Conservation (phyloP, 1,140 invertebrate genomes). For the Leptestheria dahalacensis region DNA sequence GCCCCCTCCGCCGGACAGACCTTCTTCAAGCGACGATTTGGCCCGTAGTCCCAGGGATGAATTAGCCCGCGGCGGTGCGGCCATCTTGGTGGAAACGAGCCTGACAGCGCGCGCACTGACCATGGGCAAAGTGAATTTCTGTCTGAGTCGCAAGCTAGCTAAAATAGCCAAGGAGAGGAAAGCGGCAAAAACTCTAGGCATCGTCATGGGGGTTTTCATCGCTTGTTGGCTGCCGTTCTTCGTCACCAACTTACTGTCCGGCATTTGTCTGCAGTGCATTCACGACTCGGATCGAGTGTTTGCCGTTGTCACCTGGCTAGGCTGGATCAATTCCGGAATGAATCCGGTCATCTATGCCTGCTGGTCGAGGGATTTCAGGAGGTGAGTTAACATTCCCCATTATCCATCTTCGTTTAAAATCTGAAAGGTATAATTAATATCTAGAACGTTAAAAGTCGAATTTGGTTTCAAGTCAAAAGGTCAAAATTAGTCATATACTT, state of each 20-base stretch:
- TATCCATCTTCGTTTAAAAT: too few species aligned
- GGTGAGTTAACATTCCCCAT: too few species aligned
- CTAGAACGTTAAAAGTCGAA: too few species aligned
- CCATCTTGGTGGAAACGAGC: neutral
- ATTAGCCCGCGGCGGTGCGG: neutral
- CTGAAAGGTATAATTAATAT: too few species aligned
- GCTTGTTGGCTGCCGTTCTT: slow-evolving; percentile 94
- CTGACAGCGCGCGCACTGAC: neutral
- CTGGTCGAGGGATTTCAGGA: slow-evolving; percentile 88
- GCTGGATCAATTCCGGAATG: slow-evolving; percentile 97
- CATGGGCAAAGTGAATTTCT: slow-evolving; percentile 52
- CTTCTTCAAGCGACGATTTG: neutral
- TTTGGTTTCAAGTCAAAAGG: too few species aligned
- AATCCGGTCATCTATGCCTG: slow-evolving; percentile 95
- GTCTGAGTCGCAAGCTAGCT: slow-evolving; percentile 70
- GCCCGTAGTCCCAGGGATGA: neutral
- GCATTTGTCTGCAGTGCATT: slow-evolving; percentile 74
- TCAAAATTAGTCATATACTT: too few species aligned
- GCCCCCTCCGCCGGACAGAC: neutral
- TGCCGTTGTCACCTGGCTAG: slow-evolving; percentile 91
- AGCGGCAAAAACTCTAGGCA: slow-evolving; percentile 41
- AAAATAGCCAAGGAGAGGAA: slow-evolving; percentile 46
- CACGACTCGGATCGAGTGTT: slow-evolving; percentile 77
- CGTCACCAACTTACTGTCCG: slow-evolving; percentile 82
- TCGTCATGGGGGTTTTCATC: slow-evolving; percentile 86